Base-by-base conservation (phyloP, 2,888 invertebrate species). In the Rhagium mordax region DNA sequence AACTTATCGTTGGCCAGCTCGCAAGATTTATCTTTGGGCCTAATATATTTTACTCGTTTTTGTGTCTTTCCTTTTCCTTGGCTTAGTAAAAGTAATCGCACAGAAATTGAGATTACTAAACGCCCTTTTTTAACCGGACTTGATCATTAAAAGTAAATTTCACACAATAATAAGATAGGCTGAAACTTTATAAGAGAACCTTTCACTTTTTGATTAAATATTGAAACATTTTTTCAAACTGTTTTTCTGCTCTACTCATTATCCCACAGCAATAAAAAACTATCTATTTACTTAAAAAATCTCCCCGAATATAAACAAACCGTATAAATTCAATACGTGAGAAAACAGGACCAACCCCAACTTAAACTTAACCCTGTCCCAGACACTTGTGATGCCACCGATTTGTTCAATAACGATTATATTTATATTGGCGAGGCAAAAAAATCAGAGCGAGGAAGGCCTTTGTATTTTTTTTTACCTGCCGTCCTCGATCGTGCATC, bases 391-490 rank as follows among this genome's bases (percentile, higher is more conserved):
- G 82, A 83, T 80, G 81, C 83, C 80, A 81, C 82, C 86, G 86
- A 87, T 87, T 87, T 87, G 87, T 87, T 85, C 85, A 83, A 86
- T 85, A 84, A 81, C 82, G 82, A 86, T 85, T 86, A 83, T 85
- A 83, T 86, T 85, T 83, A 84, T 84, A 85, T 84, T 85, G 85
- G 80, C 78, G 80, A 76, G 70, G 72, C 73, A 66, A 76, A 78
- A 79, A 79, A 84, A 85, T 84, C 81, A 84, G 82, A 82, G 80
- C 82, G 81, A 75, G 77, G 76, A 81, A 74, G 76, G 77, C 79
- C 79, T 76, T 71, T 70, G 73, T 75, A 65, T 74, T 70, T 78
- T 80, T 81, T 80, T 82, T 77, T 82, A 84, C 84, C 83, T 83
- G 83, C 3, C 20, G 24, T 20, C 27, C 57, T 20, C 57, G 16